Percentiles rank a stretch among this genome's conserved stretches.
Conservation (phyloP, 2,888 invertebrate genomes). For the Protonemura montana region DNA sequence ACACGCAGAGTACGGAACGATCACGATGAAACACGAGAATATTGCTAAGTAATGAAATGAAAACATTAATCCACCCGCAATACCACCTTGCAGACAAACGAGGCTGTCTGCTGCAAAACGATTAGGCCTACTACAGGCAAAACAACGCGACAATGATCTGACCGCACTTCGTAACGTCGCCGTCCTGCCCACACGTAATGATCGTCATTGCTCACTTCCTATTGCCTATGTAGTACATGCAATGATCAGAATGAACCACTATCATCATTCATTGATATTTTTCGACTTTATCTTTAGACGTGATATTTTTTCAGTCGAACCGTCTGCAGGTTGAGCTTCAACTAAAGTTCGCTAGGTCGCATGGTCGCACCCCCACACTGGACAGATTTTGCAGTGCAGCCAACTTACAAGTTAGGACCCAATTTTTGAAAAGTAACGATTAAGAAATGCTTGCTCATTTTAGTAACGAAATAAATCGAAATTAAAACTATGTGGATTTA, state of each 20-base stretch:
- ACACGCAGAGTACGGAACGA: background rate
- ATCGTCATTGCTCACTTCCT: background rate
- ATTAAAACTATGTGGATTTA: too few relatives aligned
- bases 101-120: background rate
- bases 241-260: background rate
- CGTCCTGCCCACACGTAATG: background rate
- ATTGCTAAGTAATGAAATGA: background rate
- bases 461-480: too few relatives aligned
- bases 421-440: too few relatives aligned
- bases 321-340: background rate
- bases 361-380: background rate
- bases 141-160: background rate
- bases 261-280: slow-evolving; percentile 13
- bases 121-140: background rate
- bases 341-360: background rate
- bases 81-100: background rate
- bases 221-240: background rate
- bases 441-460: too few relatives aligned
- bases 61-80: background rate
- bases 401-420: too few relatives aligned
- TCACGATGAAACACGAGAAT: background rate
- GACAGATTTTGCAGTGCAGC: too few relatives aligned
- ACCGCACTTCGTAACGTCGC: background rate
- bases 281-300: slow-evolving; percentile 15
- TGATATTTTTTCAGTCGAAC: background rate